Conservation (phyloP, 64 coral and sea anemone genomes). For the Pachyseris speciosa region DNA sequence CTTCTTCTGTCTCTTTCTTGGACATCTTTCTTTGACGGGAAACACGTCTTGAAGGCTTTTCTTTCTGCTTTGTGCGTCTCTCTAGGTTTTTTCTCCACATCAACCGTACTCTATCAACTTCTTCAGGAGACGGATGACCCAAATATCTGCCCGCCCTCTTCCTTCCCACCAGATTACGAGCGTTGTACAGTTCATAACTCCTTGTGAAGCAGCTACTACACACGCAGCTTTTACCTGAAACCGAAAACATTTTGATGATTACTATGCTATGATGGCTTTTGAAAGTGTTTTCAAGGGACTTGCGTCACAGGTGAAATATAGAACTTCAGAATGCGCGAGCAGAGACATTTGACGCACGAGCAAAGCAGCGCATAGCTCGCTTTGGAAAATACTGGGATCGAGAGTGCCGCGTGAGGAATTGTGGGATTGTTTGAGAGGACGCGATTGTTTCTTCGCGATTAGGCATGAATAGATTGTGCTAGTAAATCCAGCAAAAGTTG, state of each 20-base stretch:
- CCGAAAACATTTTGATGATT: background rate
- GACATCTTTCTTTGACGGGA: background rate
- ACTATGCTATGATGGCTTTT: background rate
- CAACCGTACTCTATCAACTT: background rate
- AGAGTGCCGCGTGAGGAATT: no score
- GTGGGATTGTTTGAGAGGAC: no score
- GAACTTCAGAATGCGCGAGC: no score
- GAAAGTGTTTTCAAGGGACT: no score
- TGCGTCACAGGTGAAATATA: background rate
- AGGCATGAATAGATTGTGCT: no score
- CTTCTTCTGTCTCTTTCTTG: background rate
- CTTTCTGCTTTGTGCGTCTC: background rate
- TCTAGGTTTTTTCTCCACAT: background rate
- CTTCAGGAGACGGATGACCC: background rate
- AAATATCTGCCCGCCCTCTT: background rate
- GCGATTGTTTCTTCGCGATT: no score
- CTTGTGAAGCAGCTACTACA: conserved; percentile 32
- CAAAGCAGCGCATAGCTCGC: no score
- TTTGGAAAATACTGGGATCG: no score
- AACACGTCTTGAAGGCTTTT: background rate
- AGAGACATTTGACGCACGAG: no score
- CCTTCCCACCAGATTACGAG: background rate
- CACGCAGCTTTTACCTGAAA: background rate
- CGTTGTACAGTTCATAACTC: background rate
- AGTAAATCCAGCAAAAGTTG: no score